Conservation (phyloP, 2,888 invertebrate genomes). For the Coenonympha arcania region DNA sequence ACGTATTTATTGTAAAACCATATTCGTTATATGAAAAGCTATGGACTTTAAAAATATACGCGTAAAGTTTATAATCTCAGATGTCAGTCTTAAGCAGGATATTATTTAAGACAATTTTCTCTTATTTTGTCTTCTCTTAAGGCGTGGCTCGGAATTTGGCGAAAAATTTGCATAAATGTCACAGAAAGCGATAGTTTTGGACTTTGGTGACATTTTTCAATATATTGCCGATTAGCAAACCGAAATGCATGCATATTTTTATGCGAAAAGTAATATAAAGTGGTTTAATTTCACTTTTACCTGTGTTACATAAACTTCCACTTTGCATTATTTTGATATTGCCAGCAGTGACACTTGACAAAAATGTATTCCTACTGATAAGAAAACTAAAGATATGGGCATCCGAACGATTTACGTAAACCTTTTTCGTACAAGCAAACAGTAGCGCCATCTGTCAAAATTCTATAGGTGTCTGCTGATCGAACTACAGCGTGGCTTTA, state of each 20-base stretch:
- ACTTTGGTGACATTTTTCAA: constrained; percentile 2
- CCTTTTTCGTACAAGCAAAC: too few relatives aligned
- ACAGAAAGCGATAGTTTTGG: constrained; percentile 26
- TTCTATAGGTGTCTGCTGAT: too few relatives aligned
- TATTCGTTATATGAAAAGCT: not conserved
- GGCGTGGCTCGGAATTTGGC: constrained; percentile 32
- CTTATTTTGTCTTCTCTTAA: constrained; percentile 14
- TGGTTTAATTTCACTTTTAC: not conserved
- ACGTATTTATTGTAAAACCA: not conserved
- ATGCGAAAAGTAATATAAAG: too few relatives aligned
- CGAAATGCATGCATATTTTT: not conserved
- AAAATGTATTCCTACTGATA: too few relatives aligned
- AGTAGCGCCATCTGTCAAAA: too few relatives aligned
- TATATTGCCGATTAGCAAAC: not conserved
- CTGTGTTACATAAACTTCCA: too few relatives aligned
- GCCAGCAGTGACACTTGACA: too few relatives aligned
- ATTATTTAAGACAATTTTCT: not conserved
- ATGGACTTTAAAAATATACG: constrained; percentile 6
- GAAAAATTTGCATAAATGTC: constrained; percentile 33
- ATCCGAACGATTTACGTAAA: too few relatives aligned
- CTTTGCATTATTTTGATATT: too few relatives aligned
- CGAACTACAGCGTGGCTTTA: too few relatives aligned
- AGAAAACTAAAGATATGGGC: too few relatives aligned
- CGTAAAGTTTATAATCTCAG: constrained; percentile 2
- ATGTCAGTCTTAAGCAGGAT: not conserved